A percentile compares a stretch with the other conserved stretches of the same genome.
These are phyloP conservation scores for Enteromius mattozi DNA, from an alignment of 2,797 vertebrate genomes.

Conservation along the genomic window DNA sequence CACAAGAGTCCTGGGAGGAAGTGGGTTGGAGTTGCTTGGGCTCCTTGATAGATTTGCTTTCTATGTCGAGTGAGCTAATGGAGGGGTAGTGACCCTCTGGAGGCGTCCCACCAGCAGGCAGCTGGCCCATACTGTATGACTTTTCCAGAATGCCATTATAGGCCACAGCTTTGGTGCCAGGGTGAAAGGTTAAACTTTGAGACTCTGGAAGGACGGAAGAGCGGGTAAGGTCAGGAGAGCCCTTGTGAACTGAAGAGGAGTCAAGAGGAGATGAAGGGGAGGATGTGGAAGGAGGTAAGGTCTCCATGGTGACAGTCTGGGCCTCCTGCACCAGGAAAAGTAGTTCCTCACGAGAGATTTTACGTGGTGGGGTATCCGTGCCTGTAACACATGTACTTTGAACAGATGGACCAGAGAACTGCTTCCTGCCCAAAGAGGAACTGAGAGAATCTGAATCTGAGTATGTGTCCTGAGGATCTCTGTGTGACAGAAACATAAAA, in stretches of 20 bases:
- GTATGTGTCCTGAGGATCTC: slow-evolving; percentile 87
- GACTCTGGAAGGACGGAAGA: slow-evolving; percentile 81
- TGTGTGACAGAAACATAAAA: slow-evolving; percentile 68
- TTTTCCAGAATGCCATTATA: slow-evolving; percentile 98
- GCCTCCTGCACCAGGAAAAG: slow-evolving; percentile 77
- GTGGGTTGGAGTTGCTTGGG: slow-evolving; percentile 84
- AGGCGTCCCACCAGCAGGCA: slow-evolving; percentile 80
- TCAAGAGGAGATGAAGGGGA: slow-evolving; percentile 80
- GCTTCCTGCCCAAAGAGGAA: slow-evolving; percentile 87
- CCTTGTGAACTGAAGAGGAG: slow-evolving; percentile 80
- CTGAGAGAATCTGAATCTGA: slow-evolving; percentile 92
- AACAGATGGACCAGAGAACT: slow-evolving; percentile 77
- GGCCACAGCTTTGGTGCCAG: slow-evolving; percentile 75
- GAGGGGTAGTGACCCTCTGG: slow-evolving; percentile 86
- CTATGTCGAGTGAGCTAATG: slow-evolving; percentile 85
- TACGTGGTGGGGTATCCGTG: slow-evolving; percentile 85
- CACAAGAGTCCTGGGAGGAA: slow-evolving; percentile 90
- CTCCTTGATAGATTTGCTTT: slow-evolving; percentile 83
- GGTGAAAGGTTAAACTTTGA: slow-evolving; percentile 87
- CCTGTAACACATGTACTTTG: slow-evolving; percentile 74
- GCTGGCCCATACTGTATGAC: slow-evolving; percentile 94
- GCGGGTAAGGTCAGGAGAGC: slow-evolving; percentile 89
- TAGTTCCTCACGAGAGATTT: slow-evolving; percentile 89
- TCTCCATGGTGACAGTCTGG: slow-evolving; percentile 80
- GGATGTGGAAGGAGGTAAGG: slow-evolving; percentile 67